Conservation (phyloP, 2,888 invertebrate species). For the Hoplodrina blanda region DNA sequence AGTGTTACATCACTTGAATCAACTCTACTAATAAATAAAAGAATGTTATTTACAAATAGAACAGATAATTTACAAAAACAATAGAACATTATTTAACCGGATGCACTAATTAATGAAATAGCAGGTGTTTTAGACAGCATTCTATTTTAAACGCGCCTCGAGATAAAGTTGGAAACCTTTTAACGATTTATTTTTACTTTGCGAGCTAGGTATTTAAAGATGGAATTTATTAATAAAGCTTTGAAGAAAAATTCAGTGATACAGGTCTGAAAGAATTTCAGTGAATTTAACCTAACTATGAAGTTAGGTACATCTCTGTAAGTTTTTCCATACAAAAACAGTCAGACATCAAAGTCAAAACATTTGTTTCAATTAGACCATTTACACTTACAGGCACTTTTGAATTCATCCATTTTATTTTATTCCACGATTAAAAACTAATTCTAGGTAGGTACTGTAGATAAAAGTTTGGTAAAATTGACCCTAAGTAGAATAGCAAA, state of each 20-base stretch:
- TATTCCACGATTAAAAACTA: no score
- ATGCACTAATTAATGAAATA: slow-evolving; percentile 39
- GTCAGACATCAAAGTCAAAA: no score
- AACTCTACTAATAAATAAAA: slow-evolving; percentile 21
- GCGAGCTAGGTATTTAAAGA: not conserved
- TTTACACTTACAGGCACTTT: no score
- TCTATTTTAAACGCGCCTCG: slow-evolving; percentile 4
- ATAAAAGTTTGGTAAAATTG: no score
- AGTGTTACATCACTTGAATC: slow-evolving; percentile 16
- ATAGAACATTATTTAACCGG: slow-evolving; percentile 39
- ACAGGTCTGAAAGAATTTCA: not conserved
- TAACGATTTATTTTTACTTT: not conserved
- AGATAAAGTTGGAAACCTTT: not conserved
- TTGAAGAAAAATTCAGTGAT: not conserved
- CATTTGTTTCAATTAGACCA: no score
- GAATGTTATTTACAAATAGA: slow-evolving; percentile 20
- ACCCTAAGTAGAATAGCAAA: not conserved
- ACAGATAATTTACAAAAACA: slow-evolving; percentile 14
- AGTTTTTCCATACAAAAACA: no score
- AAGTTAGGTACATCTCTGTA: no score
- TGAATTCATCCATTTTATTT: no score
- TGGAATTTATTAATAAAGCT: not conserved
- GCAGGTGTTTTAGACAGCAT: slow-evolving; percentile 24
- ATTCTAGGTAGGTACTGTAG: no score
- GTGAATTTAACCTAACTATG: no score